Conservation (phyloP, 2,888 invertebrate genomes). For the Thymelicus sylvestris region DNA sequence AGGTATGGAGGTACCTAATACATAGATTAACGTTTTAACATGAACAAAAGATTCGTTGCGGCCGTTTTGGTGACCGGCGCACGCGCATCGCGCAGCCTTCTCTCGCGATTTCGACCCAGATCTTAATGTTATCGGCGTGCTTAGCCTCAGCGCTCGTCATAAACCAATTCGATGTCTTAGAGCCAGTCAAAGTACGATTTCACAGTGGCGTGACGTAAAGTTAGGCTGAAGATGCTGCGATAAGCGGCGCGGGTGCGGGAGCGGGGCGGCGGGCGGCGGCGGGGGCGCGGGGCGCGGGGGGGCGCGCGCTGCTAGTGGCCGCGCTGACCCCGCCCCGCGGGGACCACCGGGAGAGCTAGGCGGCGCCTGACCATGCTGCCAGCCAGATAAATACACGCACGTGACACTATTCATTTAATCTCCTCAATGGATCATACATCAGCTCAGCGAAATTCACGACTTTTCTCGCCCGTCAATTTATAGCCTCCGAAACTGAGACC, state of each 20-base stretch:
- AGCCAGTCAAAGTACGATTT: constrained; percentile 47
- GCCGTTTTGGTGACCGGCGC: constrained; percentile 8
- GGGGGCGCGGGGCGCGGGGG: constrained; percentile 54
- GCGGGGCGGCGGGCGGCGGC: constrained; percentile 52
- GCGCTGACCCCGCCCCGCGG: constrained; percentile 80
- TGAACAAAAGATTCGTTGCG: neutral
- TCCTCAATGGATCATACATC: constrained; percentile 53
- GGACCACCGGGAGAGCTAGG: constrained; percentile 85
- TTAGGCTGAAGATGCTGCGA: constrained; percentile 79
- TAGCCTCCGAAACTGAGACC: constrained; percentile 22
- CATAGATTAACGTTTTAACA: neutral
- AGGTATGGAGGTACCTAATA: neutral
- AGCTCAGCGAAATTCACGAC: constrained; percentile 46
- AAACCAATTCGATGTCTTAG: constrained; percentile 48
- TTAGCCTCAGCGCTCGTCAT: constrained; percentile 50
- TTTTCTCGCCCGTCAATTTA: constrained; percentile 36
- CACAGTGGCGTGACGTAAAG: constrained; percentile 67
- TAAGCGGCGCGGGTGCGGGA: constrained; percentile 66
- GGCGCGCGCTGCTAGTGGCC: constrained; percentile 76
- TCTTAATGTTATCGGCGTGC: constrained; percentile 64
- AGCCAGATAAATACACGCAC: constrained; percentile 57
- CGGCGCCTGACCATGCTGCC: constrained; percentile 63
- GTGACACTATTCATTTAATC: constrained; percentile 67
- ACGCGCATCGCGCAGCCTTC: constrained; percentile 36
- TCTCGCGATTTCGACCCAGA: constrained; percentile 11